Percentiles rank a stretch among this genome's conserved stretches.
These are phyloP conservation scores for Napeogenes inachia DNA, from an alignment of 2,888 invertebrate genomes.

Conservation along the genomic window DNA sequence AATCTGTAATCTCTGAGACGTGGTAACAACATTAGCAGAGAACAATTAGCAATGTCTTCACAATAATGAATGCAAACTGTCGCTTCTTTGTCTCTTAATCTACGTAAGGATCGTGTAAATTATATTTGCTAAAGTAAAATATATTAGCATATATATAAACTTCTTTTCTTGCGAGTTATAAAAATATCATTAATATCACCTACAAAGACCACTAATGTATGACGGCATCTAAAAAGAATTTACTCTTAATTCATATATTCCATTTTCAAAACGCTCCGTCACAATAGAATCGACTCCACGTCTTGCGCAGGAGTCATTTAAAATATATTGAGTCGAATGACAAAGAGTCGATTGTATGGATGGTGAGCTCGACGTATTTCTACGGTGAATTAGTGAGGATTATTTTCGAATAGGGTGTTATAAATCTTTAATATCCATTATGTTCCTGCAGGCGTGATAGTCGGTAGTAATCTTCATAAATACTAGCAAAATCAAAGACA, in stretches of 20 bases:
- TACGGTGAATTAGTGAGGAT: slow-evolving; percentile 74
- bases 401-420: slow-evolving; percentile 64
- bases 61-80: slow-evolving; percentile 42
- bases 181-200: slow-evolving; percentile 56
- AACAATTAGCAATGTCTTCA: slow-evolving; percentile 43
- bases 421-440: slow-evolving; percentile 57
- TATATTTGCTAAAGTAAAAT: not conserved
- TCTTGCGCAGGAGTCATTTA: slow-evolving; percentile 67
- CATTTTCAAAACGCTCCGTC: slow-evolving; percentile 53
- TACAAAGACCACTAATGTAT: slow-evolving; percentile 70
- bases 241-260: slow-evolving; percentile 66
- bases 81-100: slow-evolving; percentile 35
- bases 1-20: slow-evolving; percentile 34
- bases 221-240: slow-evolving; percentile 72
- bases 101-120: slow-evolving; percentile 4
- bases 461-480: slow-evolving; percentile 69
- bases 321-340: slow-evolving; percentile 71
- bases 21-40: slow-evolving; percentile 32
- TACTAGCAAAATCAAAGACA: slow-evolving; percentile 24
- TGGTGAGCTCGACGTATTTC: slow-evolving; percentile 63
- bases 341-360: slow-evolving; percentile 67
- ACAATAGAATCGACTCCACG: slow-evolving; percentile 60
- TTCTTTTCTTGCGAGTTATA: too few relatives aligned
- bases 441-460: slow-evolving; percentile 58
- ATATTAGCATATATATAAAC: too few relatives aligned